These are phyloP conservation scores for Ridgeia piscesae DNA, from an alignment of 1,140 invertebrate genomes.

Conservation along the genomic window DNA sequence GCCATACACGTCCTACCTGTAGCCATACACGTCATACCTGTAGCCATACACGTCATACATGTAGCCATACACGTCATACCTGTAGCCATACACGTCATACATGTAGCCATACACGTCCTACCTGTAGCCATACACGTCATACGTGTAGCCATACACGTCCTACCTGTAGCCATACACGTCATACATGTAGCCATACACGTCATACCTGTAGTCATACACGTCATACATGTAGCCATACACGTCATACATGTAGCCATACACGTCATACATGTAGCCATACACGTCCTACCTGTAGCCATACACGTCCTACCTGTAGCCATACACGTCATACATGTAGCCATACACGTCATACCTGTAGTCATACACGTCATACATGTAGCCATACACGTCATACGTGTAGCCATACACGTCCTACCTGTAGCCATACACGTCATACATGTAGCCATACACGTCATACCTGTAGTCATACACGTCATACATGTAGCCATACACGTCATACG, in stretches of 20 bases:
- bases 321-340: too few relatives aligned
- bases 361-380: too few relatives aligned
- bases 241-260: constrained; percentile 38
- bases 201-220: constrained; percentile 41
- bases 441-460: constrained; percentile 1
- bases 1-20: constrained; percentile 45
- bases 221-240: too few relatives aligned
- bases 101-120: too few relatives aligned
- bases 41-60: constrained; percentile 50
- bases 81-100: constrained; percentile 48
- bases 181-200: too few relatives aligned
- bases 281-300: constrained; percentile 32
- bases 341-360: constrained; percentile 10
- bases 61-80: too few relatives aligned
- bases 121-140: constrained; percentile 50
- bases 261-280: too few relatives aligned
- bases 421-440: constrained; percentile 53
- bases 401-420: constrained; percentile 45
- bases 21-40: constrained; percentile 44
- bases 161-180: constrained; percentile 45
- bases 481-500: constrained; percentile 55
- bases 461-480: constrained; percentile 44
- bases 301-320: constrained; percentile 40
- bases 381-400: constrained; percentile 3
- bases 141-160: constrained; percentile 56